Evolutionary conservation across 2,888 invertebrate species (phyloP), one percentile per base, ranked within the genome.

Genomic region (Diadegma fenestrale): DNA sequence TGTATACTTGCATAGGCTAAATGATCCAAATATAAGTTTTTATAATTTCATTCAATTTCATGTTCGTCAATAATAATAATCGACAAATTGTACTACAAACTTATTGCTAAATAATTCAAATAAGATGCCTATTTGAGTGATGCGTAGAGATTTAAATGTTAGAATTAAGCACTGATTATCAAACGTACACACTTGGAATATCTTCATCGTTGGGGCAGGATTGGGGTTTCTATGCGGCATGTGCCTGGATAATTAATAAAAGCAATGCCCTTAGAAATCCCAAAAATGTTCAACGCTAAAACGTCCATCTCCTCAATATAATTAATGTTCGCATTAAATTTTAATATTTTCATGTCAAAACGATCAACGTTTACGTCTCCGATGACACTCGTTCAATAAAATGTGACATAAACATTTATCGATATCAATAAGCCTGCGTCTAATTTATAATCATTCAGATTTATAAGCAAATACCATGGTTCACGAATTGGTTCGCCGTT

Each of bases 261-360:
- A 95, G 97, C 96, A 97, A 97, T 97, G 97, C 97, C 97, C 97
- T 96, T 96, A 96, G 96, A 97, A 97, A 96, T 96, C 96, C 96
- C 96, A 96, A 96, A 96, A 95, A 95, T 96, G 95, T 95, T 95
- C 95, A 94, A 94, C 94, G 88, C 91, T 71, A 87, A 75, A 69
- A 80, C 87, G 66, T 69, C 89, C 83, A 73, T 68, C 7, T 41
- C 17, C 7, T 8, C 0, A 14, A 6, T 10, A 10, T 7, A 17
- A 45, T 26, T 0, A 33, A 63, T 63, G 1, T 64, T 64, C 37
- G n/a, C n/a, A 19, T 58, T 14, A 1, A 66, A 10, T 66, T 22
- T 12, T 41, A 14, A 22, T 22, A 10, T 66, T 22, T 12, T 41
- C 6, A 22, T 22, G 37, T 8, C 41, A 10, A n/a, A n/a, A 41